Evolutionary conservation across 2,888 invertebrate genomes (phyloP), one percentile per base, ranked within the genome.

Genomic region (Exocentrus adspersus): DNA sequence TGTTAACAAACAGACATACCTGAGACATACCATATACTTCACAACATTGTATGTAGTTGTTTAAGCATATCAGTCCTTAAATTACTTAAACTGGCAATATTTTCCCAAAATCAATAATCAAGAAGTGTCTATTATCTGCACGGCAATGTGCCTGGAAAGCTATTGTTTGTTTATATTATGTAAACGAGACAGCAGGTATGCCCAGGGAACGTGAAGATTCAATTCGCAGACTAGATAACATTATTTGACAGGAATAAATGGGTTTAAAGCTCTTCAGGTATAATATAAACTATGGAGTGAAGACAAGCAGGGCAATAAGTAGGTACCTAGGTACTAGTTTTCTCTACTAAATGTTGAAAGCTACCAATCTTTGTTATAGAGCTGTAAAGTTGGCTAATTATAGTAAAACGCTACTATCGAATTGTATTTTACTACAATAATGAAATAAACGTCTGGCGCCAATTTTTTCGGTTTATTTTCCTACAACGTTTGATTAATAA

Each of bases 41-140:
- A 37, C 37, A 37, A 37, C 37, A 37, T 37, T 37, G 37, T 14
- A 37, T 37, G 37, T 12, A 37, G 37, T 2, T 37, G 37, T 37
- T 37, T 37, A 37, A n/a, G n/a, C 37, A n/a, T 37, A 37, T 12
- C n/a, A 37, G 37, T n/a, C 37, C 37, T 37, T 37, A 37, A 37
- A 37, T 37, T 37, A 37, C 37, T 12, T 9, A 14, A 10, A 37
- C 37, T 12, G 37, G 6, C 14, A 37, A 37, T 37, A 37, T 37
- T 37, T 37, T 12, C 12, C 37, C 37, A 37, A 37, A 37, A 37
- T 37, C 37, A 37, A 37, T 37, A 37, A 37, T 37, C 37, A 37
- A 37, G 12, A 12, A 14, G 12, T 37, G 37, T 37, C 37, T 2
- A 37, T 37, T 37, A 37, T 37, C 37, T 14, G n/a, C 14, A 37